Evolutionary conservation across 1,140 invertebrate genomes (phyloP).

Genomic region (Scylla paramamosain): DNA sequence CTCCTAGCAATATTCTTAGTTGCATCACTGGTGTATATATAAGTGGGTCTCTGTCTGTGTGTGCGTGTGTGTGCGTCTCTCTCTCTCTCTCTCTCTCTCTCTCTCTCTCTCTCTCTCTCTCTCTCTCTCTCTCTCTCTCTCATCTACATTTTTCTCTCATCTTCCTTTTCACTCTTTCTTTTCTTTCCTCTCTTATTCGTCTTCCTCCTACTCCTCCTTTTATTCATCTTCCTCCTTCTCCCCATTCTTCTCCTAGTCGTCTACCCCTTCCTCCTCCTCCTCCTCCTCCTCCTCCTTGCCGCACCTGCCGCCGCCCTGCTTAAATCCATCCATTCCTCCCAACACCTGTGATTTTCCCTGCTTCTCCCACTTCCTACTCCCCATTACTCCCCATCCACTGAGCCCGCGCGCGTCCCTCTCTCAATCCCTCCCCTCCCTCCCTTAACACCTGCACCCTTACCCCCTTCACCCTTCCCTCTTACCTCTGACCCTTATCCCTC

Average conservation of each 20-base stretch:
- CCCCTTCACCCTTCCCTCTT: not conserved
- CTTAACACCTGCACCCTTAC: not conserved
- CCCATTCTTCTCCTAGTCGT: not conserved
- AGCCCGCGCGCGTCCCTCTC: not conserved
- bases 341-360: slow-evolving; percentile 1
- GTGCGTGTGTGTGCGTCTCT: too few relatives aligned
- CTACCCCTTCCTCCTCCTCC: not conserved
- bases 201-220: too few relatives aligned
- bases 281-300: not conserved
- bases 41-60: too few relatives aligned
- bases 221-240: too few relatives aligned
- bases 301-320: not conserved
- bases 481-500: not conserved
- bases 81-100: too few relatives aligned
- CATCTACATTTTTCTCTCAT: too few relatives aligned
- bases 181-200: too few relatives aligned
- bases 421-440: not conserved
- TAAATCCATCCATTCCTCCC: not conserved
- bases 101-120: too few relatives aligned
- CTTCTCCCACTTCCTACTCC: not conserved
- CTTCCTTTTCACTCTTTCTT: too few relatives aligned
- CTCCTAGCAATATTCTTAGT: too few relatives aligned
- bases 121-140: too few relatives aligned
- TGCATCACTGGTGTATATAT: too few relatives aligned
- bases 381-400: not conserved